Evolutionary conservation across 2,888 invertebrate species (phyloP).

Genomic region (Protophormia terraenovae): DNA sequence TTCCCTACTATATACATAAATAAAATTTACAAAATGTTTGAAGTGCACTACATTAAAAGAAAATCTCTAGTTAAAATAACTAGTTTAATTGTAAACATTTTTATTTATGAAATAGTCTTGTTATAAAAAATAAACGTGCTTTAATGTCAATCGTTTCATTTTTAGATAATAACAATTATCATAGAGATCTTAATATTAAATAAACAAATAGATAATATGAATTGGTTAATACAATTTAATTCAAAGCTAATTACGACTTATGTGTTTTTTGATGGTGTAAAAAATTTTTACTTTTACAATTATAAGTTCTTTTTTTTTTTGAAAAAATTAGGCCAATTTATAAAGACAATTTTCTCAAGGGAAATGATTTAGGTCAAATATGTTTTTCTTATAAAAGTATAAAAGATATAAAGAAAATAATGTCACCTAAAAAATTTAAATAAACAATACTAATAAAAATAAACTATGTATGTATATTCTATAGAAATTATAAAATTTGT

Average conservation of each 20-base stretch:
- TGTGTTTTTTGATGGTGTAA: neutral
- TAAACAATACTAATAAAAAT: too few relatives aligned
- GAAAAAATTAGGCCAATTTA: neutral
- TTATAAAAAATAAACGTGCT: too few relatives aligned
- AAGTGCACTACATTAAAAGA: too few relatives aligned
- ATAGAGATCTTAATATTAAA: neutral
- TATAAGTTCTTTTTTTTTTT: too few relatives aligned
- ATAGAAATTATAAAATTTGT: too few relatives aligned
- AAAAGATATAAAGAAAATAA: neutral
- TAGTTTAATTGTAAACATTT: too few relatives aligned
- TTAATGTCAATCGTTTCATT: too few relatives aligned
- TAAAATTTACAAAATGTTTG: neutral
- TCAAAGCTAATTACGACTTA: neutral
- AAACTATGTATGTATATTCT: too few relatives aligned
- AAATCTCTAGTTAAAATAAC: too few relatives aligned
- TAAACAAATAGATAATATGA: neutral
- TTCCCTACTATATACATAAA: neutral
- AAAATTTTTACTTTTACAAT: neutral
- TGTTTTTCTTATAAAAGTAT: too few relatives aligned
- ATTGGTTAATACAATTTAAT: neutral
- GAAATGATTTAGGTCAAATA: slow-evolving; percentile 15
- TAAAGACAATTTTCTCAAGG: neutral
- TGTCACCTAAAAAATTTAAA: too few relatives aligned
- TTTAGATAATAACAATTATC: neutral
- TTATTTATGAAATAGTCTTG: too few relatives aligned